These are phyloP conservation scores for Conchocele bisecta DNA, from an alignment of 2,888 invertebrate genomes.

Conservation along the genomic window DNA sequence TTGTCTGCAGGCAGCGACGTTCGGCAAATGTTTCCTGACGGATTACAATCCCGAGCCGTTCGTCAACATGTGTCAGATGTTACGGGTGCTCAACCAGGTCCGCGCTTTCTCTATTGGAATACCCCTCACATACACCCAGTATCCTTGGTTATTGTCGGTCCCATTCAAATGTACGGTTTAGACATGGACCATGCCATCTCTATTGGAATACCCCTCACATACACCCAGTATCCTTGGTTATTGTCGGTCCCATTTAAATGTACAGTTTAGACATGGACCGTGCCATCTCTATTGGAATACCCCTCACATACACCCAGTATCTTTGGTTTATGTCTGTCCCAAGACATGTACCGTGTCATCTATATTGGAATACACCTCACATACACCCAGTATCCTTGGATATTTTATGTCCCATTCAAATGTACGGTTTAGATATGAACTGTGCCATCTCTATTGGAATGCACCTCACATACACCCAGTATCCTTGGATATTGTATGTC, in stretches of 20 bases:
- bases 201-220: constrained; percentile 95
- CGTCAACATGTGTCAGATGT: constrained; percentile 92
- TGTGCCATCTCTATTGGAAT: constrained; percentile 93
- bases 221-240: constrained; percentile 91
- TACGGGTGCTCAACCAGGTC: constrained; percentile 95
- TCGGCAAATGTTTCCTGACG: constrained; percentile 95
- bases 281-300: constrained; percentile 93
- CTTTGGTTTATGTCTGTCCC: too few relatives aligned
- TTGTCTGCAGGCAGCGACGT: constrained; percentile 91
- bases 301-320: constrained; percentile 94
- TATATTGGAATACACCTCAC: too few relatives aligned
- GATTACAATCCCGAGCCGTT: constrained; percentile 86
- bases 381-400: constrained; percentile 91
- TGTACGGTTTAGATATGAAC: too few relatives aligned
- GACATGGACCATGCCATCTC: too few relatives aligned
- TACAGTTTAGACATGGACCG: too few relatives aligned
- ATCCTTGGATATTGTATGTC: too few relatives aligned
- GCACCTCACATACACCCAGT: constrained; percentile 95
- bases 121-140: constrained; percentile 95
- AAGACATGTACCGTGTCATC: too few relatives aligned
- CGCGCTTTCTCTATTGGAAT: constrained; percentile 93
- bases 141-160: too few relatives aligned
- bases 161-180: too few relatives aligned
- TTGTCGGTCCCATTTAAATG: too few relatives aligned
- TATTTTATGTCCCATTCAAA: too few relatives aligned